Evolutionary conservation across 2,888 invertebrate species (phyloP).

Genomic region (Coelopa pilipes): DNA sequence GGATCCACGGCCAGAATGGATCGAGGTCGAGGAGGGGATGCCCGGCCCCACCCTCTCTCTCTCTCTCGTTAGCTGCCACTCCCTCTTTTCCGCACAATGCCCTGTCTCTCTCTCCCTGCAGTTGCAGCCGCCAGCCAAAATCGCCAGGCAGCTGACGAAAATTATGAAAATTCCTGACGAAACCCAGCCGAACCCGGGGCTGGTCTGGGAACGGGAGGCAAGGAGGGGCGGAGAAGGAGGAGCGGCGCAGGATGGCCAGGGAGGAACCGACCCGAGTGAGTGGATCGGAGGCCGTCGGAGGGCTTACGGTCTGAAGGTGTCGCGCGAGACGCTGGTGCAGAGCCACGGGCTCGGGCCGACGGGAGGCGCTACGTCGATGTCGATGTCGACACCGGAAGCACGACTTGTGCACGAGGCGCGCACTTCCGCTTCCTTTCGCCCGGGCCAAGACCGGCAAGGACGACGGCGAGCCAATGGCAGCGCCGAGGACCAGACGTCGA

Average conservation of each 20-base stretch:
- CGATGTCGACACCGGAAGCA: slow-evolving; percentile 13
- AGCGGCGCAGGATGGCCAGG: neutral
- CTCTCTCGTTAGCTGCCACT: too few species aligned
- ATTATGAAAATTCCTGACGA: too few species aligned
- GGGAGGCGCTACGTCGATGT: slow-evolving; percentile 28
- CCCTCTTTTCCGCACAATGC: too few species aligned
- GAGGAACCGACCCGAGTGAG: too few species aligned
- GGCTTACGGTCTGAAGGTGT: neutral
- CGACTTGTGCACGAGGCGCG: slow-evolving; percentile 27
- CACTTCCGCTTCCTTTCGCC: slow-evolving; percentile 26
- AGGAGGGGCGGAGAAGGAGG: too few species aligned
- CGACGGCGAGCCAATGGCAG: too few species aligned
- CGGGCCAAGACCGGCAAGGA: neutral
- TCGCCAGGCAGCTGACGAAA: too few species aligned
- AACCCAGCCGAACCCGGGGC: slow-evolving; percentile 6
- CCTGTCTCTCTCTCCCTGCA: too few species aligned
- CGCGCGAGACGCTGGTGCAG: neutral
- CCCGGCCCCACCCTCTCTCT: too few species aligned
- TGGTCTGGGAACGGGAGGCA: too few species aligned
- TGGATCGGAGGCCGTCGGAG: neutral
- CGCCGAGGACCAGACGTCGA: too few species aligned
- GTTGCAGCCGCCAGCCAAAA: too few species aligned
- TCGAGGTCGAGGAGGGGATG: neutral
- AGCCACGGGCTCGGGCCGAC: neutral
- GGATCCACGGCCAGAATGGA: slow-evolving; percentile 1